A percentile compares a stretch with the other conserved stretches of the same genome.
Conservation (phyloP, 1,140 invertebrate genomes). For the Camponotus floridanus region DNA sequence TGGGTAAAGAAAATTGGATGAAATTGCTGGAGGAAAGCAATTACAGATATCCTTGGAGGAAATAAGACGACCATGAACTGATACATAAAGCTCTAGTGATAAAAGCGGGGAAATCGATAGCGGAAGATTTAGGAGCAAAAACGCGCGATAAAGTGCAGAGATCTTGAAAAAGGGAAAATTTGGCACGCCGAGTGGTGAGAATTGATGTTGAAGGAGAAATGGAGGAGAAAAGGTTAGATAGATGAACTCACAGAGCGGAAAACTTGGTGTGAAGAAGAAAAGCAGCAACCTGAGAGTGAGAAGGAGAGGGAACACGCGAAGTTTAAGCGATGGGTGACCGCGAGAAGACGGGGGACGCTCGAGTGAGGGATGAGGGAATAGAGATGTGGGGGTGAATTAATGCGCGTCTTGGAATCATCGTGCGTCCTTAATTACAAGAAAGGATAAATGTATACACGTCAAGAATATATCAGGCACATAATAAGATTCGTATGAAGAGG, state of each 20-base stretch:
- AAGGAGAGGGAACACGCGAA: neutral
- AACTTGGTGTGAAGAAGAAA: constrained; percentile 21
- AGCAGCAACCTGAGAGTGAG: neutral
- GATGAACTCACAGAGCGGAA: constrained; percentile 34
- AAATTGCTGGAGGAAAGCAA: constrained; percentile 28
- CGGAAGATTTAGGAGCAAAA: constrained; percentile 9
- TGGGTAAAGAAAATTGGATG: constrained; percentile 22
- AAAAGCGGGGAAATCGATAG: constrained; percentile 25
- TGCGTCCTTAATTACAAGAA: constrained; percentile 7
- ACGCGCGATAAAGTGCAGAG: constrained; percentile 5
- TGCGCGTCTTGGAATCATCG: neutral
- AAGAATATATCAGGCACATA: neutral
- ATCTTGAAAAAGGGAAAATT: constrained; percentile 38
- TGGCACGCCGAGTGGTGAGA: constrained; percentile 11
- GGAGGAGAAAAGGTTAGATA: constrained; percentile 5
- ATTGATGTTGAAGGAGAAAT: constrained; percentile 24
- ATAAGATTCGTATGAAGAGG: neutral
- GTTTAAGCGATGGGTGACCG: constrained; percentile 33
- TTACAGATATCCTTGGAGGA: constrained; percentile 27
- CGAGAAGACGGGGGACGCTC: neutral
- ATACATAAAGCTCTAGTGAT: constrained; percentile 12
- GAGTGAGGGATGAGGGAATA: constrained; percentile 11
- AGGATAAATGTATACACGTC: constrained; percentile 3
- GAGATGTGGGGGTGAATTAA: constrained; percentile 3
- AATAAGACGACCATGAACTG: constrained; percentile 20